Evolutionary conservation across 2,113 vertebrate genomes (phyloP).

Genomic region (Nothoprocta perdicaria): DNA sequence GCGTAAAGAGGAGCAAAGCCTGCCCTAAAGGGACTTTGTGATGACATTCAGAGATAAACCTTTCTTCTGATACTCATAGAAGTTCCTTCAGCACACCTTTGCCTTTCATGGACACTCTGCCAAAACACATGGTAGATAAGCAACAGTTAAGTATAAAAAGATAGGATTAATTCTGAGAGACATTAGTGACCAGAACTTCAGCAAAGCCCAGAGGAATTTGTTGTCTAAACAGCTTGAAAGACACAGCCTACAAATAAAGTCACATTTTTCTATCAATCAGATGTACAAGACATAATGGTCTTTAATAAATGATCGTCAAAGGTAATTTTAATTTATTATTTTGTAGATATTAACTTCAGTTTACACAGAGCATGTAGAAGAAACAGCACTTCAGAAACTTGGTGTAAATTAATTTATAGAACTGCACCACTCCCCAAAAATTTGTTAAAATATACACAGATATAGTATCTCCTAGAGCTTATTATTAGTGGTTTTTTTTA

Average conservation of each 20-base stretch:
- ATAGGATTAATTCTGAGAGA: not conserved
- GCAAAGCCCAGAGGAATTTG: not conserved
- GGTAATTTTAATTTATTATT: not conserved
- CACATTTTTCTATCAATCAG: not conserved
- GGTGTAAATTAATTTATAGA: not conserved
- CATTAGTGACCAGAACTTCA: not conserved
- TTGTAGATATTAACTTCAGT: not conserved
- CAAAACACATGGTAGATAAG: not conserved
- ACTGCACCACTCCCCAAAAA: not conserved
- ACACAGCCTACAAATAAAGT: not conserved
- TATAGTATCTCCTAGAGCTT: not conserved
- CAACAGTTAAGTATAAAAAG: not conserved
- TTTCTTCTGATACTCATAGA: not conserved
- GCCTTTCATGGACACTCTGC: not conserved
- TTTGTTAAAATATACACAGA: not conserved
- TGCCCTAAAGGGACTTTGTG: not conserved
- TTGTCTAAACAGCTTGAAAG: not conserved
- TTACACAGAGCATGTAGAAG: not conserved
- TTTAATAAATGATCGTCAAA: not conserved
- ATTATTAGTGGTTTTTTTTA: not conserved
- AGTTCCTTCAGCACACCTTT: not conserved
- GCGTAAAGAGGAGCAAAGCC: not conserved
- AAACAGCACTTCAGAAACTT: not conserved
- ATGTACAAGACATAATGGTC: not conserved
- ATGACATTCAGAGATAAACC: not conserved